A percentile compares a stretch with the other conserved stretches of the same genome.
These are phyloP conservation scores for Hirudinaria manillensis DNA, from an alignment of 2,888 invertebrate genomes.

Conservation along the genomic window DNA sequence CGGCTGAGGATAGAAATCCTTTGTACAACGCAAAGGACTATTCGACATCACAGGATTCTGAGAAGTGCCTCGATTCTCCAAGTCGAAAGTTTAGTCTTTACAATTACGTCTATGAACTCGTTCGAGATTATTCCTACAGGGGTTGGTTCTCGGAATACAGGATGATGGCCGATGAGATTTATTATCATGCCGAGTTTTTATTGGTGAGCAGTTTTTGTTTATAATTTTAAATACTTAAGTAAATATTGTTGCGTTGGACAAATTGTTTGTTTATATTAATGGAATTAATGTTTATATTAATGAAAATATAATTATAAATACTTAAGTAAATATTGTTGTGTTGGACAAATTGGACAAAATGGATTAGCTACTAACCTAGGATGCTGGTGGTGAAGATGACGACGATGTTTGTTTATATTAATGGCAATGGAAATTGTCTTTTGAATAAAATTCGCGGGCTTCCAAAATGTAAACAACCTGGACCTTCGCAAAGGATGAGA, in stretches of 20 bases:
- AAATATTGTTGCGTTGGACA: background rate
- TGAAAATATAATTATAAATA: background rate
- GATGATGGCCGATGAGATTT: background rate
- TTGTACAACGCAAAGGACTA: too few species aligned
- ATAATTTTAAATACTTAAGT: background rate
- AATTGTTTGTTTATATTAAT: background rate
- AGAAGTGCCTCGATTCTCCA: background rate
- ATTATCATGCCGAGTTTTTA: background rate
- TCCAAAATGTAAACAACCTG: too few species aligned
- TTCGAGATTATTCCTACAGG: background rate
- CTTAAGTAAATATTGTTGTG: too few species aligned
- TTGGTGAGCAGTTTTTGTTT: background rate
- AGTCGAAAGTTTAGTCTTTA: background rate
- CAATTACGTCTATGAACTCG: background rate
- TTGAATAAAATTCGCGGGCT: too few species aligned
- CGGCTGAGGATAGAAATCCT: too few species aligned
- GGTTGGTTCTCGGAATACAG: background rate
- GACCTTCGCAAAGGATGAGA: slow-evolving; percentile 37
- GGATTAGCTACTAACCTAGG: too few species aligned
- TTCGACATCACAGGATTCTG: background rate
- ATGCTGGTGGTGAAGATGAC: too few species aligned
- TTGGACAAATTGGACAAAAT: too few species aligned
- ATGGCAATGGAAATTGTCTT: too few species aligned
- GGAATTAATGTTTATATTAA: background rate
- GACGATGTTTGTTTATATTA: too few species aligned